Base-by-base conservation (phyloP, 2,113 vertebrate genomes). In the Hippocampus abdominalis region DNA sequence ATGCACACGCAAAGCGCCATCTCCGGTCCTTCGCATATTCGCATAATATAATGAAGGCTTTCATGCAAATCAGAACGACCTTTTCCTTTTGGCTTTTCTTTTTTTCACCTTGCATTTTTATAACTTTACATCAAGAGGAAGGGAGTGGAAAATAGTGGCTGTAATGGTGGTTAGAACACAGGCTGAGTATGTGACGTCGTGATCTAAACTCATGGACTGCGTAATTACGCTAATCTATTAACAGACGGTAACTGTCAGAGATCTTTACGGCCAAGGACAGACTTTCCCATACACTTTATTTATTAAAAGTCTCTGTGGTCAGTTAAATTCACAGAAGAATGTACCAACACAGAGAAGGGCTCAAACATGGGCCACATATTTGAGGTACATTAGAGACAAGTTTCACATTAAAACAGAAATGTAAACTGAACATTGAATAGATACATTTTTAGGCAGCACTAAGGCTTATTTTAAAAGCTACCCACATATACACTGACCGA, bases 11-110 rank as follows among this genome's bases (percentile, higher is more conserved):
- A 95, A 95, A 95, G 93, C 91, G 91, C 92, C 92, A 72, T 92
- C 94, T 93, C 93, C 77, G 81, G 92, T 96, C 94, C 94, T 96
- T 94, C 96, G 95, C 95, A 97, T 97, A 96, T 95, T 96, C 95
- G 93, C 94, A 97, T 96, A 96, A 96, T 96, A 94, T 98, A 96
- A 97, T 95, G 95, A 96, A 95, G 94, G 93, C 94, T 94, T 93
- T 92, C 94, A 98, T 98, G 95, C 94, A 98, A 98, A 98, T 96
- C 92, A 96, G 92, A 90, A 90, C 94, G 95, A 96, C 95, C 96
- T 98, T 98, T 97, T 93, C 93, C 53, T 87, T 93, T 93, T 91
- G 89, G 74, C 65, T 70, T 81, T 85, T 73, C 36, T 18, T 59
- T 68, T 79, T 74, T 81, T 76, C 1, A 3, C 6, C 0, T 67